Conservation (phyloP, 2,888 invertebrate species). For the Calameuta idolon region DNA sequence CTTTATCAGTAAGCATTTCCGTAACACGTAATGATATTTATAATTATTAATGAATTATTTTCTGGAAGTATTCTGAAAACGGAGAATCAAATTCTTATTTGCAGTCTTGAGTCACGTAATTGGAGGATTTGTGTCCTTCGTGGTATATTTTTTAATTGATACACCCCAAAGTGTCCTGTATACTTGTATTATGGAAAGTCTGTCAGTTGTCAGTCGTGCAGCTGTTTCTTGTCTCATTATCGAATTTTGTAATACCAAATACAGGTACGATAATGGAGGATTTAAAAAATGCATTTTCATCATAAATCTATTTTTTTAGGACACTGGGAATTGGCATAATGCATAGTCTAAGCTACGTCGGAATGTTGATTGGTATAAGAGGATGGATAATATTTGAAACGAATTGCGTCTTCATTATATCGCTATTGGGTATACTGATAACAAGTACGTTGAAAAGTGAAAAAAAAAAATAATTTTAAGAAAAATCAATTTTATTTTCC, state of each 20-base stretch:
- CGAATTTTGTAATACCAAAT: slow-evolving; percentile 3
- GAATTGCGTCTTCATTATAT: slow-evolving; percentile 8
- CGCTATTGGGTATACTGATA: slow-evolving; percentile 8
- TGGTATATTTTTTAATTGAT: slow-evolving; percentile 8
- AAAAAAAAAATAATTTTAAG: background rate
- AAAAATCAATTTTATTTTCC: background rate
- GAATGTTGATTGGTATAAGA: slow-evolving; percentile 13
- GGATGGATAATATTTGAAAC: background rate
- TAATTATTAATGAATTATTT: background rate
- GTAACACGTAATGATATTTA: background rate
- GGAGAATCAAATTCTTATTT: background rate
- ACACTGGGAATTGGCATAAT: slow-evolving; percentile 12
- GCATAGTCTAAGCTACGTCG: slow-evolving; percentile 14
- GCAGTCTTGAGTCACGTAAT: slow-evolving; percentile 12
- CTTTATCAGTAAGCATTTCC: slow-evolving; percentile 7
- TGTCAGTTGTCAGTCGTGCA: slow-evolving; percentile 10
- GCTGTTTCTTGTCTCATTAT: slow-evolving; percentile 5
- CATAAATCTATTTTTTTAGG: background rate
- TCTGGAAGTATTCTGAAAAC: background rate
- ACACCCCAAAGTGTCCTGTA: slow-evolving; percentile 8
- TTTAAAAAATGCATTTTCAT: background rate
- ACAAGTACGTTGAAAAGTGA: slow-evolving; percentile 2
- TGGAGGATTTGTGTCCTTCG: slow-evolving; percentile 6
- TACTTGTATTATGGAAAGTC: slow-evolving; percentile 13
- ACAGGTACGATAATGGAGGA: background rate